Evolutionary conservation across 2,113 vertebrate genomes (phyloP).

Genomic region (Sylvietta virens): DNA sequence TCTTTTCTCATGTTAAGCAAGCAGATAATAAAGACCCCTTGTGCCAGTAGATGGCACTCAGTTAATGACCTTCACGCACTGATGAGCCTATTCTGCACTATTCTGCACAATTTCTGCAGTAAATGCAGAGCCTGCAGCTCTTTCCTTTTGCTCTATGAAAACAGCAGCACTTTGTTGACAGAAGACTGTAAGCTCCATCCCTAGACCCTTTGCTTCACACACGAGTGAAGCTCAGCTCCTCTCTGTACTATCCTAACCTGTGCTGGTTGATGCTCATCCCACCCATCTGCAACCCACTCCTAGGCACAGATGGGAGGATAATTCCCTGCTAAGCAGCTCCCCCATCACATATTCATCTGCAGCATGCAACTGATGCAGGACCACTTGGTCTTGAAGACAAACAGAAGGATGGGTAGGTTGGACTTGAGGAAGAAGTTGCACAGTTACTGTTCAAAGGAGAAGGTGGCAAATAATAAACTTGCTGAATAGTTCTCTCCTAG

Average conservation of each 20-base stretch:
- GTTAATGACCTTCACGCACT: not conserved
- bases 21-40: not conserved
- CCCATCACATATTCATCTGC: not conserved
- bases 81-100: not conserved
- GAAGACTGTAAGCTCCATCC: not conserved
- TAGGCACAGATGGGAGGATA: not conserved
- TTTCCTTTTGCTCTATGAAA: not conserved
- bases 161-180: not conserved
- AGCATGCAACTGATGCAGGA: not conserved
- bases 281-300: not conserved
- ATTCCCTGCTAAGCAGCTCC: not conserved
- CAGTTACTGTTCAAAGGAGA: not conserved
- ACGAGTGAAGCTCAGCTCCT: not conserved
- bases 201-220: not conserved
- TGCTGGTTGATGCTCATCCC: not conserved
- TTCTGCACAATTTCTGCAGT: not conserved
- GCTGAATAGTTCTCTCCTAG: not conserved
- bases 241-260: not conserved
- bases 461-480: not conserved
- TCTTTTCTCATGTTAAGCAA: not conserved
- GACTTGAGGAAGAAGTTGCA: not conserved
- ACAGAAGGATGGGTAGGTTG: not conserved
- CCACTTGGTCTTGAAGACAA: not conserved
- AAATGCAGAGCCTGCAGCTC: not conserved
- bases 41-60: conserved; percentile 5